phyloP scores from a whole-genome alignment of 2,113 vertebrate genomes.

The Periophthalmus modestus region DNA sequence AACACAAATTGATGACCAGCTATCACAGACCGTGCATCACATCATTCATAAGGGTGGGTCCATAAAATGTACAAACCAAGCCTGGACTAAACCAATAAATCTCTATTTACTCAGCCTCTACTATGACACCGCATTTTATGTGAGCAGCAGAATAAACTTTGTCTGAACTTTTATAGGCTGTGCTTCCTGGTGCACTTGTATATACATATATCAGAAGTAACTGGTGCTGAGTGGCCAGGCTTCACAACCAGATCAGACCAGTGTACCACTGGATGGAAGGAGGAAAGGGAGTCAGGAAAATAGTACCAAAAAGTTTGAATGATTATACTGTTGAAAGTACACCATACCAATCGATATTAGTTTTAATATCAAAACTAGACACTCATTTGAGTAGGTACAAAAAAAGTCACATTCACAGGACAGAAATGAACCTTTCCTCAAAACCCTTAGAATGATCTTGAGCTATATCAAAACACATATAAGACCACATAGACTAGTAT shows the following conservation, averaged over 20 bases:
- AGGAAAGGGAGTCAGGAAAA: constrained; percentile 13
- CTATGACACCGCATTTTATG: not conserved
- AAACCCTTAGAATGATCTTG: too few relatives aligned
- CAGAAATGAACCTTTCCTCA: too few relatives aligned
- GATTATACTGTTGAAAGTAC: too few relatives aligned
- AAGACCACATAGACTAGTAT: too few relatives aligned
- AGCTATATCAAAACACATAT: too few relatives aligned
- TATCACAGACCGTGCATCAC: not conserved
- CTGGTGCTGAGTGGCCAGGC: not conserved
- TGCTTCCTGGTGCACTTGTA: not conserved
- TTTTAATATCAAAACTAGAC: too few relatives aligned
- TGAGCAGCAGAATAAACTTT: not conserved
- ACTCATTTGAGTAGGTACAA: too few relatives aligned
- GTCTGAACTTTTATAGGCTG: not conserved
- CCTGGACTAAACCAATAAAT: constrained; percentile 2
- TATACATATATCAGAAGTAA: not conserved
- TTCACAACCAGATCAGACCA: constrained; percentile 4
- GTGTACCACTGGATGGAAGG: constrained; percentile 9
- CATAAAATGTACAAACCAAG: constrained; percentile 1
- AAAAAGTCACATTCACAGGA: too few relatives aligned
- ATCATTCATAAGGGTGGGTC: constrained; percentile 14
- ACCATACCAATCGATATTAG: too few relatives aligned
- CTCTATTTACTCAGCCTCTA: not conserved
- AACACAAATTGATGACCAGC: constrained; percentile 27
- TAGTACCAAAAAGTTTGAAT: not conserved